A percentile compares a stretch with the other conserved stretches of the same genome.
These are phyloP conservation scores for Pygoscelis adeliae DNA, from an alignment of 2,113 vertebrate species.

Conservation along the genomic window DNA sequence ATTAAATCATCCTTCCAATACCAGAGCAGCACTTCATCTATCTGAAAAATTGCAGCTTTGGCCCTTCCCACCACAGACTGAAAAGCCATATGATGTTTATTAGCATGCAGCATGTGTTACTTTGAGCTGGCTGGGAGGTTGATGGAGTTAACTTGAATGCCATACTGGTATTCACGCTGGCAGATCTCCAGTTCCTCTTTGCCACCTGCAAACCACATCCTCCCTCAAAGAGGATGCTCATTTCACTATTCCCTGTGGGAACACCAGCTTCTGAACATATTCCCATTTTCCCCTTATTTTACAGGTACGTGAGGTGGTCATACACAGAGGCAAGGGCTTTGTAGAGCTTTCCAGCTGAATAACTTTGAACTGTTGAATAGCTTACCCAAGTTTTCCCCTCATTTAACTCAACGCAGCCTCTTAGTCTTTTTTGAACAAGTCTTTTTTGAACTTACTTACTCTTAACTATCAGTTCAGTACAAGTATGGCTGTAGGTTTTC, in stretches of 20 bases:
- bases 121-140: background rate
- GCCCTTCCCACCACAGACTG: conserved; percentile 5
- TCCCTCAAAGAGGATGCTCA: background rate
- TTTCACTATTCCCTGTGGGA: background rate
- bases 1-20: background rate
- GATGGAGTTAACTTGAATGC: background rate
- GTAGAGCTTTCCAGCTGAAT: background rate
- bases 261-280: background rate
- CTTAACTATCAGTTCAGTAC: background rate
- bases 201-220: conserved; percentile 31
- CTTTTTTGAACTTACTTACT: background rate
- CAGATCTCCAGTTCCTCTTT: conserved; percentile 2
- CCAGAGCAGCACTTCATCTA: background rate
- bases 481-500: background rate
- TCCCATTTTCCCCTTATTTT: background rate
- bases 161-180: background rate
- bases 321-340: background rate
- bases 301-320: background rate
- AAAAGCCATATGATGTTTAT: conserved; percentile 45
- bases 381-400: background rate
- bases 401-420: background rate
- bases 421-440: background rate
- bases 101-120: conserved; percentile 15
- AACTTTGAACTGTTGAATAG: background rate
- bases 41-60: background rate